phyloP scores from a whole-genome alignment of 2,888 invertebrate genomes.

The Lomographa bimaculata region DNA sequence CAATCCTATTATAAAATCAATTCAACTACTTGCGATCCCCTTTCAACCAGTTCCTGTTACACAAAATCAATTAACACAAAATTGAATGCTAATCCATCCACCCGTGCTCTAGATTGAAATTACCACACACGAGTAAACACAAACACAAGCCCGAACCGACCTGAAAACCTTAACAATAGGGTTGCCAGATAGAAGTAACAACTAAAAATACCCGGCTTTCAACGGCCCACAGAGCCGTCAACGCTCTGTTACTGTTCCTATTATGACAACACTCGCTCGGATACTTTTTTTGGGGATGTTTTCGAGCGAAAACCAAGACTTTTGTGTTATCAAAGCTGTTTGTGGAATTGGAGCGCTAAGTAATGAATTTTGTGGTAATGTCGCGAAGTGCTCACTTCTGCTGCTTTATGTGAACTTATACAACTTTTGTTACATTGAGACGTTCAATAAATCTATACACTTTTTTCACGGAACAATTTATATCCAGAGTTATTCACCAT shows the following conservation, averaged over 20 bases:
- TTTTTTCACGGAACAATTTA: too few relatives aligned
- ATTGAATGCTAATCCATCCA: conserved; percentile 7
- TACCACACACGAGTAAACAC: conserved; percentile 12
- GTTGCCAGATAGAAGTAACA: conserved; percentile 5
- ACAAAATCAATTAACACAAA: too few relatives aligned
- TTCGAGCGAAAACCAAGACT: conserved; percentile 24
- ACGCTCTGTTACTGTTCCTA: conserved; percentile 19
- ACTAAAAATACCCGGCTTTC: conserved; percentile 20
- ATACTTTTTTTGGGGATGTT: conserved; percentile 23
- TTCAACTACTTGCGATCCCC: too few relatives aligned
- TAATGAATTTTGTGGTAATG: conserved; percentile 26
- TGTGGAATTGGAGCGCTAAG: conserved; percentile 24
- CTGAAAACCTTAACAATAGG: conserved; percentile 16
- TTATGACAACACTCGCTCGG: conserved; percentile 15
- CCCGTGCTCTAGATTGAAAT: conserved; percentile 18
- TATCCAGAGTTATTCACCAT: too few relatives aligned
- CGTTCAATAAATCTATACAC: too few relatives aligned
- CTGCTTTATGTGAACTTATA: conserved; percentile 2
- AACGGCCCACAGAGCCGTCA: conserved; percentile 5
- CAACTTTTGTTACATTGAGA: too few relatives aligned
- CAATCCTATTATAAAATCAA: too few relatives aligned
- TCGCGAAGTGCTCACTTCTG: conserved; percentile 1
- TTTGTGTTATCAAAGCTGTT: conserved; percentile 29
- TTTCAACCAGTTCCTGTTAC: too few relatives aligned
- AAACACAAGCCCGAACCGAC: conserved; percentile 12